phyloP scores from a whole-genome alignment of 2,888 invertebrate species.

The Drosophila gaucha region DNA sequence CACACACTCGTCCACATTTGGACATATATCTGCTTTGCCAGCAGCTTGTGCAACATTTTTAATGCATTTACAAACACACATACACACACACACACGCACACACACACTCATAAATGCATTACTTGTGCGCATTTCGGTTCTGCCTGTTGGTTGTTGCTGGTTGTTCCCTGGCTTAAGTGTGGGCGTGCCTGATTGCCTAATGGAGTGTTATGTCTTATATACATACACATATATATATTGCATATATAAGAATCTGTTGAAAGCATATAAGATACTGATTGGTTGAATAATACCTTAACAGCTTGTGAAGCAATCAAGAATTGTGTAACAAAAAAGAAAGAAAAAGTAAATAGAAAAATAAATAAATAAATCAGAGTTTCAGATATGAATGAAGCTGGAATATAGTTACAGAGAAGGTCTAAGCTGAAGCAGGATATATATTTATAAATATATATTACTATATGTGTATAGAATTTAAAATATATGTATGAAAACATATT shows the following conservation, averaged over 20 bases:
- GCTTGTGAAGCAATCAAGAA: slow-evolving; percentile 1
- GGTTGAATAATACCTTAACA: slow-evolving; percentile 6
- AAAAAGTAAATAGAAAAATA: background rate
- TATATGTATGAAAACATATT: no score
- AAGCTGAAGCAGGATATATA: no score
- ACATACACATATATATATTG: slow-evolving; percentile 5
- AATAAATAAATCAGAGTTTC: background rate
- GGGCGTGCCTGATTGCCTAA: slow-evolving; percentile 51
- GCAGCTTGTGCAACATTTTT: slow-evolving; percentile 57
- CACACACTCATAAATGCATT: slow-evolving; percentile 53
- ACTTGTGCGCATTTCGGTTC: slow-evolving; percentile 38
- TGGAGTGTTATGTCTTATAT: slow-evolving; percentile 48
- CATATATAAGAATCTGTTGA: background rate
- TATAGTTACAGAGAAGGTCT: no score
- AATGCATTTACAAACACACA: slow-evolving; percentile 55
- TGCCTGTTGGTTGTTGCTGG: slow-evolving; percentile 20
- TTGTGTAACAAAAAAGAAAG: background rate
- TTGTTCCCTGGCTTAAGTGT: slow-evolving; percentile 20
- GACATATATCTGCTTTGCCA: slow-evolving; percentile 23
- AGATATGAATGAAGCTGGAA: no score
- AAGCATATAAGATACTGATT: slow-evolving; percentile 12
- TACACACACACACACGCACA: background rate
- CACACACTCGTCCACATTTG: background rate
- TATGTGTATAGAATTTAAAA: no score
- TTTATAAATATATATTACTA: no score